A percentile compares a stretch with the other conserved stretches of the same genome.
These are phyloP conservation scores for Pseudolaguvia tuberculata DNA, from an alignment of 2,113 vertebrate genomes.

Conservation along the genomic window DNA sequence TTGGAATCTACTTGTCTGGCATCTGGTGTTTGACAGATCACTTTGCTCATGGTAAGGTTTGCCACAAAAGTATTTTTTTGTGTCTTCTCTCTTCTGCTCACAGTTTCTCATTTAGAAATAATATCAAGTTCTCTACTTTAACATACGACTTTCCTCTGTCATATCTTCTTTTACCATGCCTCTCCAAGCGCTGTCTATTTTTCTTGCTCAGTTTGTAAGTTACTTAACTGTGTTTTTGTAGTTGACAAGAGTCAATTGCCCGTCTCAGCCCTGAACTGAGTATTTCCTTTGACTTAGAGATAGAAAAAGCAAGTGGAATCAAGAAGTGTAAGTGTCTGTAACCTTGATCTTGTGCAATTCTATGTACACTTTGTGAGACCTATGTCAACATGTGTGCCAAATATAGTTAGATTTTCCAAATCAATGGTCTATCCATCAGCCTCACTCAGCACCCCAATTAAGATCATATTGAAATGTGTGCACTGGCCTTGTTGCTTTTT, in stretches of 20 bases:
- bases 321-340: neutral
- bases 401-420: neutral
- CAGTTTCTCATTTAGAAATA: conserved; percentile 31
- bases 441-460: neutral
- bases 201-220: conserved; percentile 26
- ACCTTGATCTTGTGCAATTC: neutral
- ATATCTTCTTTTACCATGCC: conserved; percentile 23
- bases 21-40: conserved; percentile 57
- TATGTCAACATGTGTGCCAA: neutral
- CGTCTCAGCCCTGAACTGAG: conserved; percentile 39
- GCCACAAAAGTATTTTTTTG: conserved; percentile 35
- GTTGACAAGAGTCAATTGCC: conserved; percentile 12
- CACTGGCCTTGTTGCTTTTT: neutral
- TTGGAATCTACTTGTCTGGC: conserved; percentile 64
- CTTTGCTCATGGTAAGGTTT: conserved; percentile 61
- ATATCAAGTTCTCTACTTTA: conserved; percentile 21
- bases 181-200: conserved; percentile 43
- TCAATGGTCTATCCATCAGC: neutral
- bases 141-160: conserved; percentile 38
- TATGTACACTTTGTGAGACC: neutral
- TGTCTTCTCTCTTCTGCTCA: conserved; percentile 33
- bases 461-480: neutral
- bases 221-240: neutral
- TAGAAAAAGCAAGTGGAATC: neutral
- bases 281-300: conserved; percentile 14